Conservation (phyloP, 1,140 invertebrate species). For the Drosophila lacertosa region DNA sequence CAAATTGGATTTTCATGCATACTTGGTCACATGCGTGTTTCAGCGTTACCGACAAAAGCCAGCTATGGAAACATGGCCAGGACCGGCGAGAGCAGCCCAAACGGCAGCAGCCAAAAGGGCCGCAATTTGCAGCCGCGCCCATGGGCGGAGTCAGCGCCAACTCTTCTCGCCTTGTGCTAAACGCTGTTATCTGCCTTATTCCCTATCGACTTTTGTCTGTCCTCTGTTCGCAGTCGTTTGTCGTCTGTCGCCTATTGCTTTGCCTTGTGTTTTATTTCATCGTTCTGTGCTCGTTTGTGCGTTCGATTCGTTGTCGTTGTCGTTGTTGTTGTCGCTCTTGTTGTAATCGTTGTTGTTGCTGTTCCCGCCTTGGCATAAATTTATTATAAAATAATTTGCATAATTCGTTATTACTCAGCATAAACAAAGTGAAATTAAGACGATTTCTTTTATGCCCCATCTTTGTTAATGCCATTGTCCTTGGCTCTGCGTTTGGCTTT, state of each 20-base stretch:
- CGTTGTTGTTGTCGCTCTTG: slow-evolving; percentile 1
- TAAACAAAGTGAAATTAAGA: slow-evolving; percentile 83
- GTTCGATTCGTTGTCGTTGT: slow-evolving; percentile 55
- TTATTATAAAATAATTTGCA: slow-evolving; percentile 83
- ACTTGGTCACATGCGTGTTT: slow-evolving; percentile 73
- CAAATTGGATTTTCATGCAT: slow-evolving; percentile 82
- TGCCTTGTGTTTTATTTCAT: slow-evolving; percentile 66
- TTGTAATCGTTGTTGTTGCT: slow-evolving; percentile 17
- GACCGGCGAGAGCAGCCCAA: background rate
- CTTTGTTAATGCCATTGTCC: slow-evolving; percentile 40
- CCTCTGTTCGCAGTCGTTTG: slow-evolving; percentile 6
- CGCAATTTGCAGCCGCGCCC: slow-evolving; percentile 3
- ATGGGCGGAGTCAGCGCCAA: slow-evolving; percentile 38
- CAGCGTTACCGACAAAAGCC: slow-evolving; percentile 23
- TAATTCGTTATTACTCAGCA: slow-evolving; percentile 83
- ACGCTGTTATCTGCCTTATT: slow-evolving; percentile 72
- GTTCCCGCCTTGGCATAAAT: slow-evolving; percentile 69
- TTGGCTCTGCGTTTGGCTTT: slow-evolving; percentile 9
- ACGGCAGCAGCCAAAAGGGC: no score
- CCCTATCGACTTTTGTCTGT: slow-evolving; percentile 17
- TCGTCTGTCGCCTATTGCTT: slow-evolving; percentile 36
- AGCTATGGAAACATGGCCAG: slow-evolving; percentile 20
- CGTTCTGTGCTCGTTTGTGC: slow-evolving; percentile 70
- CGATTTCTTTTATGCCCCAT: slow-evolving; percentile 70
- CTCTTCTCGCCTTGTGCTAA: slow-evolving; percentile 71